Conservation (phyloP, 2,888 invertebrate species). For the Brassicogethes aeneus region DNA sequence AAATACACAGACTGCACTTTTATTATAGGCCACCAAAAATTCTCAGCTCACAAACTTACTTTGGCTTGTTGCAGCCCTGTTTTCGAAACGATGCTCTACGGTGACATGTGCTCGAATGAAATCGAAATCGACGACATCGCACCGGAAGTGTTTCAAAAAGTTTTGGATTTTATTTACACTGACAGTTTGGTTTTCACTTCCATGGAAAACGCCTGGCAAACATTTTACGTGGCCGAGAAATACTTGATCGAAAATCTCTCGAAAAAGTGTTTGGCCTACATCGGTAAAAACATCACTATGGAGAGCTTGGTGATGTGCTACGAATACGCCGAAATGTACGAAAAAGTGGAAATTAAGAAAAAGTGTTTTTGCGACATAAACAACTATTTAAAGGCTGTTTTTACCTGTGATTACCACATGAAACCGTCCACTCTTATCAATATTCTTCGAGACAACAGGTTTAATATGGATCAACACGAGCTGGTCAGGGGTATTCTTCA, state of each 20-base stretch:
- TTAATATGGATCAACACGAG: constrained; percentile 47
- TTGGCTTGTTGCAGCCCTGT: constrained; percentile 58
- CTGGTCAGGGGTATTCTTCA: constrained; percentile 46
- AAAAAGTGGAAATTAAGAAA: constrained; percentile 43
- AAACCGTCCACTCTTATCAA: constrained; percentile 43
- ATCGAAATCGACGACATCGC: constrained; percentile 51
- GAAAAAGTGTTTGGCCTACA: constrained; percentile 45
- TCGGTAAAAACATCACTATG: constrained; percentile 47
- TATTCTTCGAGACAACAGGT: constrained; percentile 44
- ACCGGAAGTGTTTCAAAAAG: constrained; percentile 50
- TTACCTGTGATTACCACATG: constrained; percentile 44
- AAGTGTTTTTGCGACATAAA: constrained; percentile 48
- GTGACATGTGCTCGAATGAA: constrained; percentile 46
- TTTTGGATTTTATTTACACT: constrained; percentile 54
- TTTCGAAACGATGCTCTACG: constrained; percentile 61
- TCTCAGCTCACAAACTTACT: constrained; percentile 53
- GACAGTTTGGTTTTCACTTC: constrained; percentile 47
- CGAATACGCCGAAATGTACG: constrained; percentile 54
- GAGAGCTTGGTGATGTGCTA: constrained; percentile 50
- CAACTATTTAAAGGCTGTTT: constrained; percentile 46
- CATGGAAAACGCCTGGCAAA: constrained; percentile 51
- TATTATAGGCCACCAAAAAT: constrained; percentile 43
- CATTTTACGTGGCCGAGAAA: constrained; percentile 57
- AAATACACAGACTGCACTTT: constrained; percentile 47
- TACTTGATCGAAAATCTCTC: constrained; percentile 50